Conservation (phyloP, 2,888 invertebrate species). For the Ichneumon xanthorius region DNA sequence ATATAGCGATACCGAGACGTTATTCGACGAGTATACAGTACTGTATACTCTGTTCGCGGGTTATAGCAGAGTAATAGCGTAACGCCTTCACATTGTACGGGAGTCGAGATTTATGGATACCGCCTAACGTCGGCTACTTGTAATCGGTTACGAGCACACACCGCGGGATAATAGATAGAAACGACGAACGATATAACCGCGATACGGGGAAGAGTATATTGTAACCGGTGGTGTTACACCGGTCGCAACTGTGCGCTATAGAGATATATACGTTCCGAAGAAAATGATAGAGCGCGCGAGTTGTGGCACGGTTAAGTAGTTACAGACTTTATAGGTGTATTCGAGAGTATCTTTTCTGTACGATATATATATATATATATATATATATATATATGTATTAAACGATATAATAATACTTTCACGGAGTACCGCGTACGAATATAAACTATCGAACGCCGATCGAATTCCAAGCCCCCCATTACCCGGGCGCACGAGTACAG, state of each 20-base stretch:
- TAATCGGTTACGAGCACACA: conserved; percentile 73
- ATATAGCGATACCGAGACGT: conserved; percentile 30
- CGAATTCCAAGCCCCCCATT: not conserved
- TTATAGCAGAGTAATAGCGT: conserved; percentile 65
- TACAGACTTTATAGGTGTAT: conserved; percentile 22
- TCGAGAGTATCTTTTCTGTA: not conserved
- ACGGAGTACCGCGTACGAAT: conserved; percentile 10
- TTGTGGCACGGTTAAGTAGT: conserved; percentile 29
- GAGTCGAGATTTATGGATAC: conserved; percentile 73
- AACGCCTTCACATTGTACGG: conserved; percentile 73
- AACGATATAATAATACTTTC: conserved; percentile 35
- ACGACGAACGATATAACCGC: conserved; percentile 40
- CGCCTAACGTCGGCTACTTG: conserved; percentile 73
- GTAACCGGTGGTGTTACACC: conserved; percentile 48
- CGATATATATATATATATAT: not conserved
- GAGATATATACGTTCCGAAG: conserved; percentile 28
- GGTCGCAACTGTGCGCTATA: conserved; percentile 24
- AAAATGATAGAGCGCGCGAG: conserved; percentile 49
- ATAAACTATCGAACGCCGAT: not conserved
- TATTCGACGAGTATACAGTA: conserved; percentile 14
- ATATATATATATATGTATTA: not conserved
- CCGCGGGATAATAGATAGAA: conserved; percentile 68
- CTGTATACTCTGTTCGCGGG: conserved; percentile 26
- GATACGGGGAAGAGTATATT: conserved; percentile 59
- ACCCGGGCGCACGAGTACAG: not conserved